Conservation (phyloP, 2,888 invertebrate genomes). For the Fragum whitleyi region DNA sequence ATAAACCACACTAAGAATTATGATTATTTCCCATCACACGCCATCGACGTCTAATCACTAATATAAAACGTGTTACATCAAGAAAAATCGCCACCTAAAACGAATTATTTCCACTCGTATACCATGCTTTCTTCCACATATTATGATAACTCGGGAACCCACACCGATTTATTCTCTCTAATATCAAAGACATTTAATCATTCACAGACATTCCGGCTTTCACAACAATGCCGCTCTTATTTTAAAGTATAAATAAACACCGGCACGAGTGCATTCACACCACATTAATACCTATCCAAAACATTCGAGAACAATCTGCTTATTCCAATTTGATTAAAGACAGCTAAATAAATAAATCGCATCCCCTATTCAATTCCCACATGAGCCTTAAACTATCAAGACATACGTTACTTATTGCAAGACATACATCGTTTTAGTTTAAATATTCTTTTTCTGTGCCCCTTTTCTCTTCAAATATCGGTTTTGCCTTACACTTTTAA, state of each 20-base stretch:
- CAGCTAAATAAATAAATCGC: constrained; percentile 6
- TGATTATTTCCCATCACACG: constrained; percentile 15
- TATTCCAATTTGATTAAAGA: constrained; percentile 12
- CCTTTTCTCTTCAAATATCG: no score
- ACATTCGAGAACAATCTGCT: neutral
- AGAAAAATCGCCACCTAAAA: neutral
- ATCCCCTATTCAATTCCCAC: neutral
- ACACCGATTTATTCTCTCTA: constrained; percentile 1
- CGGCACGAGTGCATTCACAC: neutral
- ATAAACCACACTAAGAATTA: constrained; percentile 12
- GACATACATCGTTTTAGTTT: neutral
- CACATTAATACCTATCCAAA: neutral
- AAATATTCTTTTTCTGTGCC: no score
- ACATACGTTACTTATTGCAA: neutral
- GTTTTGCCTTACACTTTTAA: no score
- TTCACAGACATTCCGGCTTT: neutral
- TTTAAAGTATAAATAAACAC: constrained; percentile 5
- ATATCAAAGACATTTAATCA: constrained; percentile 1
- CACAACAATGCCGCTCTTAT: neutral
- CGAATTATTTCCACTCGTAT: constrained; percentile 3
- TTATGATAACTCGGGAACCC: neutral
- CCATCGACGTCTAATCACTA: constrained; percentile 4
- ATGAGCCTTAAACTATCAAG: neutral
- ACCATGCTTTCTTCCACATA: neutral
- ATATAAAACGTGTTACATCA: constrained; percentile 17